Evolutionary conservation across 2,888 invertebrate species (phyloP), one percentile per base, ranked within the genome.

Genomic region (Petrolisthes cinctipes): DNA sequence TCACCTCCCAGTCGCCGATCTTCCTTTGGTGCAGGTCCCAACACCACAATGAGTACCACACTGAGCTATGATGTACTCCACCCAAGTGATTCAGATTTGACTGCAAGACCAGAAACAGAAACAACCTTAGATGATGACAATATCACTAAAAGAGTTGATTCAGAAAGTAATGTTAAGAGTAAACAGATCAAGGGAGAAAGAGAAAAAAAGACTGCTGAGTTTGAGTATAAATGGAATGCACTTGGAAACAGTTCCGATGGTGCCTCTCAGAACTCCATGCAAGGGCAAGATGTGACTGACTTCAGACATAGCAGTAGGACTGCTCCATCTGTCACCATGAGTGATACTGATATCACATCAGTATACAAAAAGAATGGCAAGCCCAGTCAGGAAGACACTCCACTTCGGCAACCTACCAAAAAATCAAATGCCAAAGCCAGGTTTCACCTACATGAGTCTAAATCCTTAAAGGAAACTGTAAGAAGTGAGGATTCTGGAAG

Each of bases 381-480:
- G 20, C 61, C 61, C 61, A 61, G 17, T 17, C 9, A 61, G 11
- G 71, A 71, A n/a, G 6, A 11, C n/a, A 71, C 71, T 20, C 66
- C 81, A 5, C 66, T 81, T 14, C 37, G 66, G 53, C 20, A 23
- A 14, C 4, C 1, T n/a, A 7, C 81, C 5, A 81, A 81, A n/a
- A 81, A n/a, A 20, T 81, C 37, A 54, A 66, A 81, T 66, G 37
- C 81, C 66, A 78, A 54, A 56, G 53, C 85, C 17, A 85, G 79
- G 37, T 85, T 85, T 14, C 76, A 79, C 23, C 37, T 54, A 9
- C 61, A 23, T 23, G 61, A 76, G 4, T 37, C 81, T 23, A 81
- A 81, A 66, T 51, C 14, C 4, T 4, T 20, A 57, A 80, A 56
- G 37, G 80, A 80, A 4, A 5, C 57, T 20, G 56, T 68, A 9